phyloP scores from a whole-genome alignment of 2,888 invertebrate genomes.

The Archips crataeganus region DNA sequence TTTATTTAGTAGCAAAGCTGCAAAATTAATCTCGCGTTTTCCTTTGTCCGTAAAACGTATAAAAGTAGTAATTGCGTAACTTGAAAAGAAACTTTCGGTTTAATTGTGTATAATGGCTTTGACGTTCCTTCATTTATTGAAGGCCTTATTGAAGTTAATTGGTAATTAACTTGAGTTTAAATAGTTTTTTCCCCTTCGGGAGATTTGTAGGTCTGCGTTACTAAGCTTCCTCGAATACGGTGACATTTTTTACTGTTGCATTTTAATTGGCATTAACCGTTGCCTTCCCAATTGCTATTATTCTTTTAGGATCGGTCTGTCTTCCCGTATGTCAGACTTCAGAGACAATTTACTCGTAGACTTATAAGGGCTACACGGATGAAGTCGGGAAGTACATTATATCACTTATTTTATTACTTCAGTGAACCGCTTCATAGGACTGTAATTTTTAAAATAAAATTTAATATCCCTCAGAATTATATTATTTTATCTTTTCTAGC shows the following conservation, averaged over 20 bases:
- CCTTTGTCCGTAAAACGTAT: constrained; percentile 20
- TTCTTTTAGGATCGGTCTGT: too few species aligned
- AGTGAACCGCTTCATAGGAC: too few species aligned
- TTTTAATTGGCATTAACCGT: not conserved
- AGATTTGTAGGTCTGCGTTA: constrained; percentile 1
- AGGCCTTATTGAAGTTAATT: constrained; percentile 32
- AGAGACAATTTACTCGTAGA: too few species aligned
- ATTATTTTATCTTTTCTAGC: too few species aligned
- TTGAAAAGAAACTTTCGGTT: constrained; percentile 31
- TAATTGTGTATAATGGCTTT: constrained; percentile 34
- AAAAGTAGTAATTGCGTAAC: constrained; percentile 33
- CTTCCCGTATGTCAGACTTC: too few species aligned
- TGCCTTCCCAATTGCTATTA: too few species aligned
- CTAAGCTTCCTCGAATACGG: not conserved
- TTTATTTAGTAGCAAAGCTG: constrained; percentile 28
- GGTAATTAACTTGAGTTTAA: constrained; percentile 30
- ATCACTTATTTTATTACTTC: too few species aligned
- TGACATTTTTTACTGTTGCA: not conserved
- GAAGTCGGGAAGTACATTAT: too few species aligned
- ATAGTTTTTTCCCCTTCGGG: constrained; percentile 14
- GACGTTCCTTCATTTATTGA: constrained; percentile 29
- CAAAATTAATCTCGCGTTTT: constrained; percentile 26
- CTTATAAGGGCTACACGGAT: too few species aligned
- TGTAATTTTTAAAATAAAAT: too few species aligned
- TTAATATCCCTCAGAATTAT: too few species aligned